Percentiles rank a stretch among this genome's conserved stretches.
These are phyloP conservation scores for Parasteatoda lunata DNA, from an alignment of 2,888 invertebrate species.

Conservation along the genomic window DNA sequence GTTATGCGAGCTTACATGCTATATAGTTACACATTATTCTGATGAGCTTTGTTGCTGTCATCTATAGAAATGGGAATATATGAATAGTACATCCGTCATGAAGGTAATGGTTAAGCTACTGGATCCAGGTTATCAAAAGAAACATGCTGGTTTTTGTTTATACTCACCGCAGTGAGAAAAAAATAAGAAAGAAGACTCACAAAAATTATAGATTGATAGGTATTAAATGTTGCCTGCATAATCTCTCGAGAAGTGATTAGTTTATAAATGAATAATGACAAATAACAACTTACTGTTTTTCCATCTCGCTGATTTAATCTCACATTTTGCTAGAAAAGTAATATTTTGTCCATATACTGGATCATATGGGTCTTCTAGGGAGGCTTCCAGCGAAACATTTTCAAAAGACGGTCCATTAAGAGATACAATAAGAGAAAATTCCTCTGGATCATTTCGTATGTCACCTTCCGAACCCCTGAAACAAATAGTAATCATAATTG, in stretches of 20 bases:
- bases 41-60: too few relatives aligned
- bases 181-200: background rate
- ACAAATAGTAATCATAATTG: background rate
- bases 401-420: constrained; percentile 12
- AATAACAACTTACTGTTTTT: background rate
- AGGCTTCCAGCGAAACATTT: constrained; percentile 21
- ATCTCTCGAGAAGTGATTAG: too few relatives aligned
- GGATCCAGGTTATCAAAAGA: too few relatives aligned
- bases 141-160: background rate
- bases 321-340: constrained; percentile 1
- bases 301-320: background rate
- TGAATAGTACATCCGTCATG: too few relatives aligned
- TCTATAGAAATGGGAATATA: too few relatives aligned
- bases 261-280: too few relatives aligned
- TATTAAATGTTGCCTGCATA: too few relatives aligned
- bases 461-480: constrained; percentile 6
- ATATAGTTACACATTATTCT: too few relatives aligned
- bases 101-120: too few relatives aligned
- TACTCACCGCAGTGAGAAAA: background rate
- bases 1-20: too few relatives aligned
- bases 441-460: background rate
- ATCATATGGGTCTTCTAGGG: constrained; percentile 7
- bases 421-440: constrained; percentile 10
- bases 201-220: background rate
- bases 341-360: background rate